phyloP scores from a whole-genome alignment of 1,140 invertebrate genomes.

The Heliconius nattereri region DNA sequence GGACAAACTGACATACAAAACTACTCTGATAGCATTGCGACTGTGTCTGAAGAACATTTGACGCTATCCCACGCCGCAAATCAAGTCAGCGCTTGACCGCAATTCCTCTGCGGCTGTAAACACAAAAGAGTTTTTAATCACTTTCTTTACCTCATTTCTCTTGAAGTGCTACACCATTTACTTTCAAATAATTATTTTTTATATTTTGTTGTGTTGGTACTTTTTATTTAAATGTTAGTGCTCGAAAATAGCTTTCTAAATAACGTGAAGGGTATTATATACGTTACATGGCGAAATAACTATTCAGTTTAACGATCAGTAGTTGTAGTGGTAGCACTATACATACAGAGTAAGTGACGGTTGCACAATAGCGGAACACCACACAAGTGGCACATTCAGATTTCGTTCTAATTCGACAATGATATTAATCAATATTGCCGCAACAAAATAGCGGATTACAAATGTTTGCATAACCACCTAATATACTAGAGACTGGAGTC shows the following conservation, averaged over 20 bases:
- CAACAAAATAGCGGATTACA: no score
- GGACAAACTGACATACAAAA: background rate
- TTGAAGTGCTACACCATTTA: background rate
- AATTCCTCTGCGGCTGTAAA: conserved; percentile 18
- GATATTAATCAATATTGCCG: no score
- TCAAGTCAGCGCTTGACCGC: conserved; percentile 17
- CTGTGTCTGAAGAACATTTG: conserved; percentile 3
- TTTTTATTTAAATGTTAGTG: background rate
- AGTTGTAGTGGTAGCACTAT: no score
- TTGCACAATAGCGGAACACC: no score
- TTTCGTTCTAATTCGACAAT: no score
- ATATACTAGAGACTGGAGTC: no score
- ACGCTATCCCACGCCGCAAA: conserved; percentile 33
- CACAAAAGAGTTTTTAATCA: conserved; percentile 21
- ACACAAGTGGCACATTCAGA: no score
- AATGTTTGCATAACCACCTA: no score
- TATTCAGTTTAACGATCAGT: no score
- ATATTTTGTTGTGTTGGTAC: background rate
- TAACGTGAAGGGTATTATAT: background rate
- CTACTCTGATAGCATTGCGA: background rate
- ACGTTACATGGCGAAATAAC: no score
- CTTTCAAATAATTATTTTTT: background rate
- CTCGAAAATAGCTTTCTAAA: background rate
- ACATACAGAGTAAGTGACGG: no score
- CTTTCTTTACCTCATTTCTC: conserved; percentile 17